Percentiles rank a stretch among this genome's conserved stretches.
These are phyloP conservation scores for Dysdera silvatica DNA, from an alignment of 1,140 invertebrate genomes.

Conservation along the genomic window DNA sequence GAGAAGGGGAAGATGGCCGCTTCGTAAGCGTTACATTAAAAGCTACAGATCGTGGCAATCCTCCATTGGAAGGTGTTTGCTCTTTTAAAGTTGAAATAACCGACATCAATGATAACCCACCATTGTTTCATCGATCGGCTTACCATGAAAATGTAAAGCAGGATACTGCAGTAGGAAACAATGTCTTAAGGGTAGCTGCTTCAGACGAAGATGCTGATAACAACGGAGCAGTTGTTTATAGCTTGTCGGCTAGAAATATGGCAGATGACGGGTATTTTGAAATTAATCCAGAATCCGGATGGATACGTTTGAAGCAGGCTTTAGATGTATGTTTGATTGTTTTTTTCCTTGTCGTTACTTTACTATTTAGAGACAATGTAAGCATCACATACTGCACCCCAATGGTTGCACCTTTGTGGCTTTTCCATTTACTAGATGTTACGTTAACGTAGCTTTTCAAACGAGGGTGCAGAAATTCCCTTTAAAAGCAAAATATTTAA, in stretches of 20 bases:
- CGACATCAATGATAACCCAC: slow-evolving; percentile 86
- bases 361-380: too few relatives aligned
- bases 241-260: slow-evolving; percentile 72
- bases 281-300: slow-evolving; percentile 89
- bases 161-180: slow-evolving; percentile 89
- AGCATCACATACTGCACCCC: too few relatives aligned
- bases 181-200: slow-evolving; percentile 80
- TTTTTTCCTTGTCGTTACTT: background rate
- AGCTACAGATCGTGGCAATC: slow-evolving; percentile 92
- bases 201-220: slow-evolving; percentile 93
- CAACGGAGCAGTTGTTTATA: slow-evolving; percentile 62
- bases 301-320: slow-evolving; percentile 88
- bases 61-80: slow-evolving; percentile 85
- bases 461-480: too few relatives aligned
- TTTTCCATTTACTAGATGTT: too few relatives aligned
- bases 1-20: slow-evolving; percentile 90
- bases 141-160: slow-evolving; percentile 94
- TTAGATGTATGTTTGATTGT: slow-evolving; percentile 73
- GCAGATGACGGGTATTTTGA: slow-evolving; percentile 87
- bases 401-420: too few relatives aligned
- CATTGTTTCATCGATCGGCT: slow-evolving; percentile 90
- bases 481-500: too few relatives aligned
- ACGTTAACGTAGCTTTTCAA: too few relatives aligned
- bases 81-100: slow-evolving; percentile 94
- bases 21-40: slow-evolving; percentile 93